Evolutionary conservation across 2,113 vertebrate genomes (phyloP), one percentile per base, ranked within the genome.

Genomic region (Chaenocephalus aceratus): DNA sequence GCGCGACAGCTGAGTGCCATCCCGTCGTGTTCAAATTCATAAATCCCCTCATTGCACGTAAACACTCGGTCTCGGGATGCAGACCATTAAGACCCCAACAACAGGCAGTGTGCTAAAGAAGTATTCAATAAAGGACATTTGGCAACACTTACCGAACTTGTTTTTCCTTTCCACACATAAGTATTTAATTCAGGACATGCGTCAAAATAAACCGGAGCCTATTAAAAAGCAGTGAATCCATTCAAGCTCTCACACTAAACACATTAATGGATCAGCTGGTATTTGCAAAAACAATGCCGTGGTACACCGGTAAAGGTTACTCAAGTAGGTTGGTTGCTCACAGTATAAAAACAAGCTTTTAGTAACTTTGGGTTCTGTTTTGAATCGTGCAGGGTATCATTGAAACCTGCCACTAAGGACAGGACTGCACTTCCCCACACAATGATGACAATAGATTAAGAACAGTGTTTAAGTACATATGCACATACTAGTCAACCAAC

Each of bases 21-120:
- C 45, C 48, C 44, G 8, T 18, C 21, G 2, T 51, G n/a, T 71
- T 71, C 59, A 72, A 78, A 81, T 77, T 57, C 58, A 77, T 52
- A 79, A 79, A 48, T 34, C 36, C 21, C 23, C 46, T 49, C 59
- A 57, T 3, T 58, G 21, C 34, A 77, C 74, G 56, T 64, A 68
- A 75, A 86, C 68, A 80, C 5, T 9, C 1, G 26, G 48, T 44
- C 16, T 52, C 48, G 30, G 2, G 2, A 67, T 49, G 18, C 23
- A 10, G 52, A 48, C 64, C 11, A 71, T 67, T 63, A 56, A 30
- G 61, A 62, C 5, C 26, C 53, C 6, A 13, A 62, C 46, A 46
- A 10, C 58, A 76, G 9, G 10, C 13, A 62, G 23, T 1, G 1
- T 67, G 10, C 3, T 0, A 16, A 52, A 26, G 4, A 79, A 58